These are phyloP conservation scores for Meteorus cinctellus DNA, from an alignment of 2,888 invertebrate species.

Conservation along the genomic window DNA sequence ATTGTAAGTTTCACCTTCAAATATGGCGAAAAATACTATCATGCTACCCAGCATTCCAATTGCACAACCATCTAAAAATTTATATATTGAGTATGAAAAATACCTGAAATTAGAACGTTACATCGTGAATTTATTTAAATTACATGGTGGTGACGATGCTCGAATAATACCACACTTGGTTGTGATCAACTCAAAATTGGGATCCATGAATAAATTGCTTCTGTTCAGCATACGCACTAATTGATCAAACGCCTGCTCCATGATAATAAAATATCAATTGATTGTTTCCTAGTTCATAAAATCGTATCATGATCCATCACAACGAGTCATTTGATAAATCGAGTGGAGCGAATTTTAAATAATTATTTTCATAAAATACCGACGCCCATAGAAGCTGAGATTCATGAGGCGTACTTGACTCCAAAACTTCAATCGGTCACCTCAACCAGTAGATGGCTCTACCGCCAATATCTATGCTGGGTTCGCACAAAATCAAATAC, in stretches of 20 bases:
- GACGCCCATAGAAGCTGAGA: too few relatives aligned
- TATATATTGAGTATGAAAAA: neutral
- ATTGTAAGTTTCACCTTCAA: constrained; percentile 81
- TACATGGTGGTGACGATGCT: constrained; percentile 91
- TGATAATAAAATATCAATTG: neutral
- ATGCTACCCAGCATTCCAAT: constrained; percentile 98
- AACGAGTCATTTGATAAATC: too few relatives aligned
- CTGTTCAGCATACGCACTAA: constrained; percentile 89
- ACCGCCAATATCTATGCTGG: too few relatives aligned
- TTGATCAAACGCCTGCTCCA: constrained; percentile 79
- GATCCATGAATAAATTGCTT: constrained; percentile 91
- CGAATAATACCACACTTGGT: constrained; percentile 94
- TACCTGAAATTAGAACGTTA: neutral
- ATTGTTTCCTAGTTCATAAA: too few relatives aligned
- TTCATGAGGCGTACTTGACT: too few relatives aligned
- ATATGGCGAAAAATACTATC: constrained; percentile 95
- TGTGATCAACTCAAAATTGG: constrained; percentile 91
- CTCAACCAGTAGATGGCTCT: too few relatives aligned
- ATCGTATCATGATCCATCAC: too few relatives aligned
- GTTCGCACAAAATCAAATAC: too few relatives aligned
- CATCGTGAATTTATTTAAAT: constrained; percentile 36
- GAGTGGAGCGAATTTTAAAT: too few relatives aligned
- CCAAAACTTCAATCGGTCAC: too few relatives aligned
- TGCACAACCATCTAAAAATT: constrained; percentile 89
- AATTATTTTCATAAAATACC: too few relatives aligned